A percentile compares a stretch with the other conserved stretches of the same genome.
Conservation (phyloP, 1,140 invertebrate species). For the Drosophila persimilis region DNA sequence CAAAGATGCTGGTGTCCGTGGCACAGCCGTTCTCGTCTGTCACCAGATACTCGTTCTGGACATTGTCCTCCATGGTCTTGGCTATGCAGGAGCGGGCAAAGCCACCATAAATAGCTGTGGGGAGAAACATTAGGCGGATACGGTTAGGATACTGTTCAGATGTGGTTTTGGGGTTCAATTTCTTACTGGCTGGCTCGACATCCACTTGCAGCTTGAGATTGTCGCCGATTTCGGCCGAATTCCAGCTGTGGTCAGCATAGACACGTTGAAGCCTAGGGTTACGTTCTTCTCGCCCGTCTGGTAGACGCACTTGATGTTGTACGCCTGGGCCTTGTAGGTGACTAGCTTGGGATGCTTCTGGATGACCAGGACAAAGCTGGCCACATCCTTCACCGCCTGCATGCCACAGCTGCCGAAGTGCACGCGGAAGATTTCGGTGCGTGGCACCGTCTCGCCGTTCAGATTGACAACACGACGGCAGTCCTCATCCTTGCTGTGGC, state of each 20-base stretch:
- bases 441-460: slow-evolving; percentile 86
- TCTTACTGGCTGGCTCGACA: slow-evolving; percentile 94
- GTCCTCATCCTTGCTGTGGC: slow-evolving; percentile 95
- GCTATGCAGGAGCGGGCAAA: slow-evolving; percentile 96
- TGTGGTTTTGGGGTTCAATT: slow-evolving; percentile 28
- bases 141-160: background rate
- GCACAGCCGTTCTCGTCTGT: slow-evolving; percentile 97
- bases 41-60: slow-evolving; percentile 95
- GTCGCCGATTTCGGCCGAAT: slow-evolving; percentile 95
- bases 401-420: slow-evolving; percentile 95
- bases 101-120: slow-evolving; percentile 96
- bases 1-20: slow-evolving; percentile 95
- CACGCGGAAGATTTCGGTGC: slow-evolving; percentile 94
- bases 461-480: slow-evolving; percentile 92
- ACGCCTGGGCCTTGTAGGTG: slow-evolving; percentile 97
- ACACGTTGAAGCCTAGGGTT: slow-evolving; percentile 96
- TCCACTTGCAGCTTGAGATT: slow-evolving; percentile 95
- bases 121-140: background rate
- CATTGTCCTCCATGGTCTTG: slow-evolving; percentile 94
- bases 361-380: slow-evolving; percentile 95
- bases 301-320: slow-evolving; percentile 97
- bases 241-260: slow-evolving; percentile 96
- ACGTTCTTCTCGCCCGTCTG: slow-evolving; percentile 97
- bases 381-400: slow-evolving; percentile 95
- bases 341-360: slow-evolving; percentile 97